phyloP scores from a whole-genome alignment of 2,797 vertebrate species.

The Hydrophis major region DNA sequence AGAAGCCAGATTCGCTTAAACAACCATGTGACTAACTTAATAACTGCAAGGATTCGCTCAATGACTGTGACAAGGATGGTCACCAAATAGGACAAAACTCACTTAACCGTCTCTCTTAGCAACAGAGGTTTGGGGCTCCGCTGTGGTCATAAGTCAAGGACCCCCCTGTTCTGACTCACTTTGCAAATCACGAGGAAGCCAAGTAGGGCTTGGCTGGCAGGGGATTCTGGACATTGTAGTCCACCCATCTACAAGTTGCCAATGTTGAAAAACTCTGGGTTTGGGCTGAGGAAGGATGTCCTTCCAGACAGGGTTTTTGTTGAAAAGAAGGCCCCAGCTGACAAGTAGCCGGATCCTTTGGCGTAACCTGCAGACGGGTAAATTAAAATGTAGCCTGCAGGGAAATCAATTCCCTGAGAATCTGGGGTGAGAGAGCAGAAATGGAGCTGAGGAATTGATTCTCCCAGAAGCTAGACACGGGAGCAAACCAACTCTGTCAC shows the following conservation, averaged over 20 bases:
- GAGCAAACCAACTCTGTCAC: constrained; percentile 75
- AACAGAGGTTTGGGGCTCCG: no score
- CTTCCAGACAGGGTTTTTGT: constrained; percentile 32
- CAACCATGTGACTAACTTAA: no score
- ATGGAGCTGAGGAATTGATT: constrained; percentile 74
- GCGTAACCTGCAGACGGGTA: constrained; percentile 65
- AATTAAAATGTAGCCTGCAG: constrained; percentile 59
- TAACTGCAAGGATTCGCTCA: no score
- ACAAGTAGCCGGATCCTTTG: constrained; percentile 41
- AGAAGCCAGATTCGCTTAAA: no score
- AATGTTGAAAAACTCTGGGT: not conserved
- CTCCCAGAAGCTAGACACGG: constrained; percentile 68
- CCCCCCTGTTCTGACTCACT: not conserved
- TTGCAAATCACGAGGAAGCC: not conserved
- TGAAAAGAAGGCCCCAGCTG: not conserved
- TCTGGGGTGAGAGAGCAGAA: constrained; percentile 34
- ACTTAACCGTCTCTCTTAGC: no score
- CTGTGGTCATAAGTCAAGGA: no score
- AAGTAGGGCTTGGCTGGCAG: not conserved
- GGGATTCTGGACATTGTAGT: not conserved
- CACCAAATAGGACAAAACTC: no score
- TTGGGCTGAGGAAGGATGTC: not conserved
- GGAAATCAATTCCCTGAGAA: not conserved
- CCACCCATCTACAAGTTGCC: not conserved
- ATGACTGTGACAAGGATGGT: no score